These are phyloP conservation scores for Tyrophagus putrescentiae DNA, from an alignment of 1,140 invertebrate species.

Conservation along the genomic window DNA sequence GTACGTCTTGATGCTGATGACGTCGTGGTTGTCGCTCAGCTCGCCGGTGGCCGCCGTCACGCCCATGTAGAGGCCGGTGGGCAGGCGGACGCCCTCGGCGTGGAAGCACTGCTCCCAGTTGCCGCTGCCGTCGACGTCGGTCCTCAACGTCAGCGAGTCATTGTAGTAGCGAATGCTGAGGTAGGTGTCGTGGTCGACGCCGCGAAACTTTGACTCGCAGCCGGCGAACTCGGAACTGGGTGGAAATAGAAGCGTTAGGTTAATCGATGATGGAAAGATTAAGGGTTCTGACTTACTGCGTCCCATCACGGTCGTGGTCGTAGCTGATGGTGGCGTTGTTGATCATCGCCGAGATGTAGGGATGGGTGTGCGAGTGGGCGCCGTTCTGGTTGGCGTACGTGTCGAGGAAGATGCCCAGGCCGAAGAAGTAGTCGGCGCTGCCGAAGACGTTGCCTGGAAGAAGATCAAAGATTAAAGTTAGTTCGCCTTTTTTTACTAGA, in stretches of 20 bases:
- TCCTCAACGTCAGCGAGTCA: slow-evolving; percentile 41
- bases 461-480: slow-evolving; percentile 19
- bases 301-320: slow-evolving; percentile 95
- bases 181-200: slow-evolving; percentile 77
- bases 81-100: slow-evolving; percentile 73
- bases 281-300: slow-evolving; percentile 61
- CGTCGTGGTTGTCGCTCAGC: slow-evolving; percentile 83
- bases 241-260: background rate
- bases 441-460: slow-evolving; percentile 75
- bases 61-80: slow-evolving; percentile 89
- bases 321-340: slow-evolving; percentile 90
- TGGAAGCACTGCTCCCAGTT: slow-evolving; percentile 86
- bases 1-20: slow-evolving; percentile 74
- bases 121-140: slow-evolving; percentile 76
- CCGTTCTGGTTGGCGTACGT: slow-evolving; percentile 99
- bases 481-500: slow-evolving; percentile 1
- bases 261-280: background rate
- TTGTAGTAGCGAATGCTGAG: slow-evolving; percentile 78
- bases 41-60: slow-evolving; percentile 90
- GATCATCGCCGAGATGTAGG: slow-evolving; percentile 94
- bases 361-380: slow-evolving; percentile 95
- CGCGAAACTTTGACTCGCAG: slow-evolving; percentile 83
- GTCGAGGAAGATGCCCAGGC: slow-evolving; percentile 84
- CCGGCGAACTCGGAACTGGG: slow-evolving; percentile 67
- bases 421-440: slow-evolving; percentile 76